These are phyloP conservation scores for Leptinotarsa rubiginosa DNA, from an alignment of 2,888 invertebrate genomes.

Conservation along the genomic window DNA sequence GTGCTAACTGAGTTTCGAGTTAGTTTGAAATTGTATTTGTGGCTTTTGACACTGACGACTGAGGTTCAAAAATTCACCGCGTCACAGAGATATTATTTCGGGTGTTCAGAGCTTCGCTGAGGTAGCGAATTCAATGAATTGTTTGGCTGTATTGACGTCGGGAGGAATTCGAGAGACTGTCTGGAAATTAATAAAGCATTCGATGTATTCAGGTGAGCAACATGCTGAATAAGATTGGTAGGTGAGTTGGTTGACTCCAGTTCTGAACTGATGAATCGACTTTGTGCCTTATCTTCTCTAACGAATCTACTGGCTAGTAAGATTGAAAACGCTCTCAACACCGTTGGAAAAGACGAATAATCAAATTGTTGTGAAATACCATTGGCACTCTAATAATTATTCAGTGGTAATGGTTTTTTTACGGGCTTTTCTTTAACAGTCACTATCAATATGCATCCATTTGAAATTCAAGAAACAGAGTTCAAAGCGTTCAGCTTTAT, in stretches of 20 bases:
- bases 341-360: too few species aligned
- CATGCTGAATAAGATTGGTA: neutral
- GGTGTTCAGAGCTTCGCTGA: neutral
- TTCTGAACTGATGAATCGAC: too few species aligned
- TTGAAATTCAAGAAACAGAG: too few species aligned
- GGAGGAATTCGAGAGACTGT: neutral
- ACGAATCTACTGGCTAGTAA: too few species aligned
- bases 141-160: neutral
- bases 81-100: neutral
- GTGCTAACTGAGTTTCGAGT: conserved; percentile 14
- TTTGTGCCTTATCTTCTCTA: too few species aligned
- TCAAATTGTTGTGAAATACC: too few species aligned
- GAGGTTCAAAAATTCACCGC: neutral
- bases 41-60: neutral
- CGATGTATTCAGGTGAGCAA: neutral
- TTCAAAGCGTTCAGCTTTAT: too few species aligned
- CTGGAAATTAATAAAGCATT: neutral
- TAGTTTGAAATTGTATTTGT: conserved; percentile 16
- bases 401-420: too few species aligned
- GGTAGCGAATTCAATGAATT: neutral
- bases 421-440: too few species aligned
- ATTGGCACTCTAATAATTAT: too few species aligned
- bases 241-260: neutral
- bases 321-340: too few species aligned
- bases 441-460: too few species aligned